phyloP scores from a whole-genome alignment of 2,888 invertebrate genomes.

The Tetramorium bicarinatum region DNA sequence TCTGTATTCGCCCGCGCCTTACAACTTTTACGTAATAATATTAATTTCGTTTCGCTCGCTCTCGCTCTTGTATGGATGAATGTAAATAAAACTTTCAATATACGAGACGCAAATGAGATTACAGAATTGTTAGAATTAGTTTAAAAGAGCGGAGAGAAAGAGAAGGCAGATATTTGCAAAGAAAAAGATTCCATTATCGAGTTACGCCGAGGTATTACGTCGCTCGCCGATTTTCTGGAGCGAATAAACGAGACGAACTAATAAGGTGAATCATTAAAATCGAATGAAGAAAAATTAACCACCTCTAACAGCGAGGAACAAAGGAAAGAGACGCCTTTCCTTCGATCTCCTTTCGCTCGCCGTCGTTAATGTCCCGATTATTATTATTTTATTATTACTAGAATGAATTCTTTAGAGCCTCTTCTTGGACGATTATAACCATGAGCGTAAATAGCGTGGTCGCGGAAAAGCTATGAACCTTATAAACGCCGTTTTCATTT shows the following conservation, averaged over 20 bases:
- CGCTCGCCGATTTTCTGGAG: constrained; percentile 17
- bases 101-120: constrained; percentile 43
- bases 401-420: background rate
- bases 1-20: constrained; percentile 13
- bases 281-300: constrained; percentile 34
- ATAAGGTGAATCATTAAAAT: constrained; percentile 48
- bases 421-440: background rate
- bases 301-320: background rate
- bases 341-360: background rate
- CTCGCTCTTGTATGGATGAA: background rate
- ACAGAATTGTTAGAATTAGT: constrained; percentile 28
- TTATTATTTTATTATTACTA: constrained; percentile 1
- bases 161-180: constrained; percentile 20
- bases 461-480: background rate
- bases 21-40: constrained; percentile 1
- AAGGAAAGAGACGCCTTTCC: background rate
- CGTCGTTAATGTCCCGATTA: constrained; percentile 29
- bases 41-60: constrained; percentile 38
- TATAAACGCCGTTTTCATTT: background rate
- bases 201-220: constrained; percentile 12
- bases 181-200: constrained; percentile 22
- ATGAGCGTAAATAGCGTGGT: constrained; percentile 8
- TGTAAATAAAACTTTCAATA: constrained; percentile 48
- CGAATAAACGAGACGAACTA: constrained; percentile 39
- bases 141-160: background rate